Base-by-base conservation (phyloP, 2,888 invertebrate genomes). In the Rhogogaster chlorosoma region DNA sequence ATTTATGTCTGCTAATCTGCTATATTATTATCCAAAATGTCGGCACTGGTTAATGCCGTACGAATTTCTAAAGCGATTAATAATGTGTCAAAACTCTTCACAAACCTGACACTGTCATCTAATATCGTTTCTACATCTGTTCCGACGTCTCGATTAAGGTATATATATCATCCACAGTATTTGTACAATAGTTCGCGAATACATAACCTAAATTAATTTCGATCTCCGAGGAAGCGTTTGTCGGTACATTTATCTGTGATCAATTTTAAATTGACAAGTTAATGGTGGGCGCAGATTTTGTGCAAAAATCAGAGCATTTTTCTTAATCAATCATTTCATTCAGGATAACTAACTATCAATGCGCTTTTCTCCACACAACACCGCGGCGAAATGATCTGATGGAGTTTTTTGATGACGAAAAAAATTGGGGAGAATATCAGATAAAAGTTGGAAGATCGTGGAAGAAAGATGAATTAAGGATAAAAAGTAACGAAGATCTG, bases 401-500 rank as follows among this genome's bases (percentile, higher is more conserved):
- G 97, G 98, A 98, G 93, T 99, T 99, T 93, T 99, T 99, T 91
- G 99, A 99, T 92, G 94, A 95, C 29, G 95, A 96, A 90, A 96
- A 97, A 88, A 97, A 98, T 93, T 99, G 98, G 98, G 96, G 95
- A 49, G 96, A 95, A 92, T 94, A 94, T 45, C 96, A 96, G 91
- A 95, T 99, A 9, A 96, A 96, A 94, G 96, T 96, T 83, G 99
- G 99, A 3, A 95, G 99, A 89, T 95, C 97, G 5, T 99, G 99
- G 99, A 96, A 94, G 86, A 93, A 95, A 84, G 99, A 99, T 87
- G 99, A 99, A 93, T 94, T 99, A 29, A 95, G 99, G 90, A 95
- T 99, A 77, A 99, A 99, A 94, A 98, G 98, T 75, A 99, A 99
- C 92, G 95, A 96, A 80, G 99, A 99, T 94, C 95, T 99, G 85